Conservation (phyloP, 2,113 vertebrate species). For the Platycercus adscitus region DNA sequence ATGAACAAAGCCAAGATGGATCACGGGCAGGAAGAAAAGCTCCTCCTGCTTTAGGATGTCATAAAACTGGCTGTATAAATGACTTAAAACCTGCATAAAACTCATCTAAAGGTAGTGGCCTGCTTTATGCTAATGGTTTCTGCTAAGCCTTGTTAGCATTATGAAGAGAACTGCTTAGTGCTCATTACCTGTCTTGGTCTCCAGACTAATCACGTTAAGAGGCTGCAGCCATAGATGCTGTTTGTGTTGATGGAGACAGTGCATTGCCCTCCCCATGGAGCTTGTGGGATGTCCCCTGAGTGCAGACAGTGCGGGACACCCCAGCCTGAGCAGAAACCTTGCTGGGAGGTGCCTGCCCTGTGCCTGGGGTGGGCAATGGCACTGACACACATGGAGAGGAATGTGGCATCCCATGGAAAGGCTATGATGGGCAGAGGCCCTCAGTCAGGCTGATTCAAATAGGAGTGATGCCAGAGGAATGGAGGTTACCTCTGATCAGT, state of each 20-base stretch:
- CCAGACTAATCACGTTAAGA: background rate
- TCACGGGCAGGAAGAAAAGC: background rate
- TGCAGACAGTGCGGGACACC: rapidly evolving
- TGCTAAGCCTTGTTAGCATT: background rate
- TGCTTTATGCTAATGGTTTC: background rate
- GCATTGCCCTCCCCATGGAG: rapidly evolving
- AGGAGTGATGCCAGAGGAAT: background rate
- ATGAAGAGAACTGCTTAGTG: background rate
- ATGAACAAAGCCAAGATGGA: background rate
- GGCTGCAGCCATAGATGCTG: background rate
- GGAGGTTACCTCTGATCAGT: background rate
- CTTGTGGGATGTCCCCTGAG: background rate
- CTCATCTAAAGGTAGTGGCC: background rate
- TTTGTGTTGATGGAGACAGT: background rate
- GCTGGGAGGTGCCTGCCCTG: background rate
- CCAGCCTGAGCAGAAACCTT: background rate
- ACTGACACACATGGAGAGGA: rapidly evolving
- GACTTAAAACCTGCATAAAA: background rate
- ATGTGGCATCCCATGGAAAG: background rate
- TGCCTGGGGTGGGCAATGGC: background rate
- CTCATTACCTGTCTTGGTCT: background rate
- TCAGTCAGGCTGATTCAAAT: background rate
- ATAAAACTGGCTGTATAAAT: background rate
- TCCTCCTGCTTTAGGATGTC: background rate
- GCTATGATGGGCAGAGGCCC: background rate